Evolutionary conservation across 2,113 vertebrate species (phyloP), one percentile per base, ranked within the genome.

Genomic region (Chrysochloris asiatica): DNA sequence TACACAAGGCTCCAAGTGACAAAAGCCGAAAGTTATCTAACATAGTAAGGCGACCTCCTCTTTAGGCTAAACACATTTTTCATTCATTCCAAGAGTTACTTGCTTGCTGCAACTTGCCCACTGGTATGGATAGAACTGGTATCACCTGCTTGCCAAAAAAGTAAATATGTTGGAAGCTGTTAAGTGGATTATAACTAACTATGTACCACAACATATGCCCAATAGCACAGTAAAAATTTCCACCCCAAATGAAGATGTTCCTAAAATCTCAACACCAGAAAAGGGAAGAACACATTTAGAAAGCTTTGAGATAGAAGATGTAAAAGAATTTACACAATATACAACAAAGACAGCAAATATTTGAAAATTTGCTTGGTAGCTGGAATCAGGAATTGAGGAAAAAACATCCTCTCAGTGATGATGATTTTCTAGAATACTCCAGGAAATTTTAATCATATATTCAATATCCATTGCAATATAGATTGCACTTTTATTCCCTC

Each of bases 171-270:
- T 93, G 3, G 33, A 82, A 87, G 75, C 59, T 93, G 75, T 80
- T 89, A 92, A 94, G 67, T 95, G 76, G 28, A 94, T 95, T 95
- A 95, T 92, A 91, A 67, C 24, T 92, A 91, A 67, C 24, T 83
- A 87, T 72, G 28, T 85, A 28, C 76, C 21, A 88, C 63, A 72
- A 36, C 84, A 6, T 73, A 83, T 72, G 11, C 47, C 22, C 45
- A 80, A 38, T 12, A 88, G 33, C 22, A 81, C 14, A 75, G 52
- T 83, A n/a, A 48, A 88, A 79, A 90, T 76, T 52, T 85, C 28
- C 36, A 90, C 36, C 10, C 90, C 56, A 76, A 43, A 83, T 1
- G 9, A 89, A 84, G 45, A 61, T 69, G 14, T 72, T 93, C 36
- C 71, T 86, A 82, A 95, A 95, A 92, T 47, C 56, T 85, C n/a